Base-by-base conservation (phyloP, 2,113 vertebrate species). In the Vidua chalybeata region DNA sequence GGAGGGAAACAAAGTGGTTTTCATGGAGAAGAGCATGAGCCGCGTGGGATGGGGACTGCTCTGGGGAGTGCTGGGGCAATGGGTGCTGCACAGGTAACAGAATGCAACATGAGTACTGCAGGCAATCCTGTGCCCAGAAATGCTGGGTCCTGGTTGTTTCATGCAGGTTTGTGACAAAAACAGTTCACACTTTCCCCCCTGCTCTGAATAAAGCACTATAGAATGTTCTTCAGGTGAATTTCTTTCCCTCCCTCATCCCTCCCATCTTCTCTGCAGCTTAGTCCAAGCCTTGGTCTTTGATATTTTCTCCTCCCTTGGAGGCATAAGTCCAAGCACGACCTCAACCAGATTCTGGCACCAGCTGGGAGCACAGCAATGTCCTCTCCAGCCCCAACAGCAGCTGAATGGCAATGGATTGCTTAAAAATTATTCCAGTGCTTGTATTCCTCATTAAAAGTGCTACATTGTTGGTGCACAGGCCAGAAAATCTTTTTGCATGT, bases 231-330 rank as follows among this genome's bases (percentile, higher is more conserved):
- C 37, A 69, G 35, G 19, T 23, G 18, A 23, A 72, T 69, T 48
- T 52, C 24, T 48, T 6, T 3, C 28, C 9, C 1, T 33, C 4
- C 7, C 1, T 30, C 4, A 0, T 7, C 13, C 7, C 2, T 6
- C 5, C 7, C 33, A 28, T 20, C 33, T 80, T 68, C 55, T 69
- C 55, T 54, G 30, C n/a, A 73, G 28, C 37, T 73, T 43, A 68
- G 77, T 84, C 49, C 37, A 84, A 69, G 41, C 30, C 39, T 76
- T 61, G 15, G 3, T 77, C 17, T 55, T 81, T 37, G 20, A 22
- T 69, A 10, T 46, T 46, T 69, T 56, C 72, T 39, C 63, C 39
- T 83, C 5, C 9, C 31, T 33, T 52, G 41, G 33, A 73, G 35
- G 9, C 28, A 17, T 0, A 51, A 28, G 58, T 43, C 54, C 87